Evolutionary conservation across 2,797 vertebrate genomes (phyloP).

Genomic region (Lutjanus campechanus): DNA sequence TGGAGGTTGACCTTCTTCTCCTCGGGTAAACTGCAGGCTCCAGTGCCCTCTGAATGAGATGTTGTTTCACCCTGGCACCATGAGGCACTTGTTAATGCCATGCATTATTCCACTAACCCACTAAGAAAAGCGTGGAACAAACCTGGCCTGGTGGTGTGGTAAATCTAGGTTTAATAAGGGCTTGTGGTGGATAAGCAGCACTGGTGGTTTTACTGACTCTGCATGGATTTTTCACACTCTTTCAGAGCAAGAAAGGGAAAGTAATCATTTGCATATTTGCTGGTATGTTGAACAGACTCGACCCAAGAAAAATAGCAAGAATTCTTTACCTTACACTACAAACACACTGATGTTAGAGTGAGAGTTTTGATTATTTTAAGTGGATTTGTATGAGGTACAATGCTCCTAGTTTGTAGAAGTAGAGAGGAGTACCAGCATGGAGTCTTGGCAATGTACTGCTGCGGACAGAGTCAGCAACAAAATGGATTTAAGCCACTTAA

Average conservation of each 20-base stretch:
- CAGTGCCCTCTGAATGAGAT: slow-evolving; percentile 46
- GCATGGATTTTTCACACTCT: neutral
- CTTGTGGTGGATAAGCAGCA: slow-evolving; percentile 17
- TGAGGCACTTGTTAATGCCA: slow-evolving; percentile 30
- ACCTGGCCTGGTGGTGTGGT: slow-evolving; percentile 16
- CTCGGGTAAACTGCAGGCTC: slow-evolving; percentile 70
- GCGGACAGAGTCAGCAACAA: too few species aligned
- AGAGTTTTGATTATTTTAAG: too few species aligned
- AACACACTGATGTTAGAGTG: neutral
- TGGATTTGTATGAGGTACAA: too few species aligned
- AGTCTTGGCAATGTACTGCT: too few species aligned
- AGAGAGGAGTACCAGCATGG: too few species aligned
- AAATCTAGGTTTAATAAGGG: slow-evolving; percentile 22
- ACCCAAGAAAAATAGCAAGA: neutral
- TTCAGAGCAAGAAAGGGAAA: neutral
- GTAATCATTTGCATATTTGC: neutral
- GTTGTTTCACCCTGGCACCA: slow-evolving; percentile 27
- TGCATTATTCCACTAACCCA: slow-evolving; percentile 36
- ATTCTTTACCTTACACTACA: neutral
- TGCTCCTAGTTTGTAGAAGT: too few species aligned
- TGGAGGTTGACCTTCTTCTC: slow-evolving; percentile 78
- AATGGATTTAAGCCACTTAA: too few species aligned
- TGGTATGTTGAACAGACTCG: neutral
- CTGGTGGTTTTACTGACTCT: slow-evolving; percentile 15
- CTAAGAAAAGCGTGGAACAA: slow-evolving; percentile 28